Percentiles rank a stretch among this genome's conserved stretches.
Conservation (phyloP, 2,888 invertebrate species). For the Acronicta alni region DNA sequence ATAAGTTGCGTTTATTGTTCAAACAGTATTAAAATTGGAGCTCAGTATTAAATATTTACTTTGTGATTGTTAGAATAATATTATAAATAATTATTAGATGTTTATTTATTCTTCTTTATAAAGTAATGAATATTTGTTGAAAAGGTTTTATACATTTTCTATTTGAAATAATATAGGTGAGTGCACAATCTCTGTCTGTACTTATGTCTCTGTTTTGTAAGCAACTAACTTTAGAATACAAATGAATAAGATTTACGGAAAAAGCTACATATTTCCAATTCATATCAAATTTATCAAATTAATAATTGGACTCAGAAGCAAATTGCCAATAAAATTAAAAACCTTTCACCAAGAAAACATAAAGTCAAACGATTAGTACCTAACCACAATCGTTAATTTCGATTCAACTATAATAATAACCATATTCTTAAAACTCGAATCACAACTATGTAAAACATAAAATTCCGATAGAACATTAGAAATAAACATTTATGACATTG, state of each 20-base stretch:
- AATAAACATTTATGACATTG: constrained; percentile 50
- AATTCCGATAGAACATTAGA: constrained; percentile 33
- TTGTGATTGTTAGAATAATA: no score
- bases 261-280: constrained; percentile 15
- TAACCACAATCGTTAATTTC: constrained; percentile 24
- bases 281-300: constrained; percentile 34
- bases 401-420: constrained; percentile 11
- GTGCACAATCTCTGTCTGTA: no score
- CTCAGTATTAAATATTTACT: no score
- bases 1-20: no score
- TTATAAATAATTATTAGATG: no score
- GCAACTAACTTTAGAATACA: constrained; percentile 11
- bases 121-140: no score
- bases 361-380: constrained; percentile 29
- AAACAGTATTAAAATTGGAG: no score
- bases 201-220: no score
- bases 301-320: constrained; percentile 32
- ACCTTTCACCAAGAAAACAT: constrained; percentile 20
- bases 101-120: no score
- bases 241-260: constrained; percentile 10
- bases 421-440: constrained; percentile 25
- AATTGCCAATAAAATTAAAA: constrained; percentile 33
- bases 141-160: no score
- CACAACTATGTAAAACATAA: constrained; percentile 33
- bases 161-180: no score